Conservation (phyloP, 2,888 invertebrate genomes). For the Phengaris alcon region DNA sequence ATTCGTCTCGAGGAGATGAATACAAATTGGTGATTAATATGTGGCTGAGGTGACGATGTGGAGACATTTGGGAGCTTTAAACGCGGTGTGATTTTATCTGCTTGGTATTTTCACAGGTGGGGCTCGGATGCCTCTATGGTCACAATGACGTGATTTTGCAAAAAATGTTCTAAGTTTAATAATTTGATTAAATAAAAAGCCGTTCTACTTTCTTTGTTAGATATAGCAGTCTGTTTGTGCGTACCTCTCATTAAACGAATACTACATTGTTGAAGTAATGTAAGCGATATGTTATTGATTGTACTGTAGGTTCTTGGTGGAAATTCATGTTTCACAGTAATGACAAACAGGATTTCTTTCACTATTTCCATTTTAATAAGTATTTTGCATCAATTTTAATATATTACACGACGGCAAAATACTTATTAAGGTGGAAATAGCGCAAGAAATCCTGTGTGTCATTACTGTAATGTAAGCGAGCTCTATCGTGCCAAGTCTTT, state of each 20-base stretch:
- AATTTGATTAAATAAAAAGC: background rate
- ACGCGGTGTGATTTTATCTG: conserved; percentile 36
- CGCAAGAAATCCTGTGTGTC: no score
- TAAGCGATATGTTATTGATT: no score
- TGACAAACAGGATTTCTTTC: no score
- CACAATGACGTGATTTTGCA: background rate
- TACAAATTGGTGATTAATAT: conserved; percentile 43
- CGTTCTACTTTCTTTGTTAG: background rate
- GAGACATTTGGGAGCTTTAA: conserved; percentile 38
- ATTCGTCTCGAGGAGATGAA: conserved; percentile 39
- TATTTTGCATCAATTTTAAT: no score
- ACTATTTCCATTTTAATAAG: no score
- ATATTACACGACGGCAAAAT: no score
- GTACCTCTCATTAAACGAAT: background rate
- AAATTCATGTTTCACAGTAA: no score
- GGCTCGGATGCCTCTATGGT: background rate
- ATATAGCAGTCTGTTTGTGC: background rate
- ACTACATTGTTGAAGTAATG: background rate
- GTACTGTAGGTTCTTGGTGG: no score
- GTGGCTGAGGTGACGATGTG: conserved; percentile 40
- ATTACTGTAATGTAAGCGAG: background rate
- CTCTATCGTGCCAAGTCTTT: no score
- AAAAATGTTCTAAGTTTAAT: conserved; percentile 1
- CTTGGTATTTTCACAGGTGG: conserved; percentile 55
- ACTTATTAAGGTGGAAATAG: no score